Conservation (phyloP, 2,797 vertebrate species). For the Clarias fuscus region DNA sequence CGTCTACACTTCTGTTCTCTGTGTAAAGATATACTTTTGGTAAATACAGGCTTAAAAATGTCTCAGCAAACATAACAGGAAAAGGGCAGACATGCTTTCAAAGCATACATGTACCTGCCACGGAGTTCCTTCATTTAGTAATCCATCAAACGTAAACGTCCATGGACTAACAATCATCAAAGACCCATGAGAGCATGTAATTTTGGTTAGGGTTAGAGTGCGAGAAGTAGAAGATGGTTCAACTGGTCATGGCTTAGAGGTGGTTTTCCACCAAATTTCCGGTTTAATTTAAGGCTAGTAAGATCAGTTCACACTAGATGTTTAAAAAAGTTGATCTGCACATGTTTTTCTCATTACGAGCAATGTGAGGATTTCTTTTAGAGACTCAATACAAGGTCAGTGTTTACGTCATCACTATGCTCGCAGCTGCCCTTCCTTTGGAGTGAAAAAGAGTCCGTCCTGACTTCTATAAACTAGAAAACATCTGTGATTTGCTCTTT, state of each 20-base stretch:
- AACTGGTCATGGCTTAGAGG: constrained; percentile 37
- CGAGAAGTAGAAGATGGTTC: constrained; percentile 28
- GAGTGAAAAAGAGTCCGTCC: not conserved
- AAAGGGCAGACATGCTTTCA: constrained; percentile 5
- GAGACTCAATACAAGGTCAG: not conserved
- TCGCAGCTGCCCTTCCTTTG: not conserved
- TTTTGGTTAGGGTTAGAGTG: constrained; percentile 37
- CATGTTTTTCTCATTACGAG: not conserved
- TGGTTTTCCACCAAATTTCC: constrained; percentile 19
- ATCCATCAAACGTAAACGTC: not conserved
- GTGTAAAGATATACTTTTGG: constrained; percentile 40
- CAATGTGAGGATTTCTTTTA: not conserved
- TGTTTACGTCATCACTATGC: not conserved
- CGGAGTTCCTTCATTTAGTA: not conserved
- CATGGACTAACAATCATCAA: not conserved
- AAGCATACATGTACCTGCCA: constrained; percentile 22
- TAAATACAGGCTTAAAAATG: constrained; percentile 23
- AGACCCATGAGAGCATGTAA: not conserved
- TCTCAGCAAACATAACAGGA: constrained; percentile 23
- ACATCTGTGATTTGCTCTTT: not conserved
- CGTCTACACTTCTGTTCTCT: constrained; percentile 13
- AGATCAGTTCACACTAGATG: not conserved
- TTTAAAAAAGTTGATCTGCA: not conserved
- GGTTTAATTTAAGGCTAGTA: constrained; percentile 13
- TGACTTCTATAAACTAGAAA: not conserved